Conservation (phyloP, 2,113 vertebrate species). For the Plectropomus leopardus region DNA sequence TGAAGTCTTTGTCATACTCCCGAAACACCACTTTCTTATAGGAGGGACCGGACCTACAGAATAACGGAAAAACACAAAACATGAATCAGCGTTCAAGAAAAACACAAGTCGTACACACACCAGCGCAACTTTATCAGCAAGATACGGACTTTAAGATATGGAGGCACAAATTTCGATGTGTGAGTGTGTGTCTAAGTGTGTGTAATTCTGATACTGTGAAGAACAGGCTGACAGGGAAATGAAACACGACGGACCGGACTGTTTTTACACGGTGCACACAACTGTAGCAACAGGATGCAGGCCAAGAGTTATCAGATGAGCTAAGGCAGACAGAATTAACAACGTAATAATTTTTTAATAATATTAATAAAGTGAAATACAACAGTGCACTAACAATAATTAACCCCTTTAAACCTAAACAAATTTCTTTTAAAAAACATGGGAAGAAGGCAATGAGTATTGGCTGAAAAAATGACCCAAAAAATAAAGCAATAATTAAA, state of each 20-base stretch:
- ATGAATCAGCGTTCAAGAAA: slow-evolving; percentile 13
- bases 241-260: slow-evolving; percentile 7
- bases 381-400: neutral
- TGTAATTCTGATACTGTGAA: neutral
- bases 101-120: neutral
- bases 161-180: neutral
- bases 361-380: neutral
- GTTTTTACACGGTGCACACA: neutral
- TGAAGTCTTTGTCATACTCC: slow-evolving; percentile 92
- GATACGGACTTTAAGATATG: neutral
- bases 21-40: slow-evolving; percentile 95
- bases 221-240: slow-evolving; percentile 1
- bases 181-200: neutral
- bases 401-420: too few relatives aligned
- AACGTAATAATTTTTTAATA: neutral
- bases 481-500: too few relatives aligned
- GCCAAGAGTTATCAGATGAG: neutral
- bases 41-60: slow-evolving; percentile 68
- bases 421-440: too few relatives aligned
- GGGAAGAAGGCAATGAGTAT: too few relatives aligned
- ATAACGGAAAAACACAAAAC: slow-evolving; percentile 51
- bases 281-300: neutral
- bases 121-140: neutral
- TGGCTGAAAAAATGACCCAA: too few relatives aligned
- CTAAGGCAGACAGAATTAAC: neutral